A percentile compares a stretch with the other conserved stretches of the same genome.
Evolutionary conservation across 1,140 invertebrate species (phyloP).

Genomic region (Asbolus verrucosus): DNA sequence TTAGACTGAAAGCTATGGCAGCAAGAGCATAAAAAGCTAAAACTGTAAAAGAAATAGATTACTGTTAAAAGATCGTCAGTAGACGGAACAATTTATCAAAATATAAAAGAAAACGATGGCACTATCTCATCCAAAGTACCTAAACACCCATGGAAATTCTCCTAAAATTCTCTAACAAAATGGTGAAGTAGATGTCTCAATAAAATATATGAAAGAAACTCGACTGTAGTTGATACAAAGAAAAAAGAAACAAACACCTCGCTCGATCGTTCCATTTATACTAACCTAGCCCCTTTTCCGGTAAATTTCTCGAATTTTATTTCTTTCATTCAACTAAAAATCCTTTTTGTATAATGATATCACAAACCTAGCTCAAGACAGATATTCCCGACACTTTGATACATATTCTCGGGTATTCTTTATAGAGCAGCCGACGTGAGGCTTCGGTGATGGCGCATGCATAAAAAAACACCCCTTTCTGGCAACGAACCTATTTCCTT

Average conservation of each 20-base stretch:
- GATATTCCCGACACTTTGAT: constrained; percentile 38
- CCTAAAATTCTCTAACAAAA: neutral
- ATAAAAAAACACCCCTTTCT: constrained; percentile 20
- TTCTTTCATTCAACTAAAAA: constrained; percentile 13
- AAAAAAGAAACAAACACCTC: neutral
- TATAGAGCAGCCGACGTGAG: neutral
- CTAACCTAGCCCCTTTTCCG: neutral
- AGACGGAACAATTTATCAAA: too few species aligned
- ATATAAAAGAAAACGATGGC: constrained; percentile 2
- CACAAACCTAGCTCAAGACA: constrained; percentile 26
- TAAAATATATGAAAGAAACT: neutral
- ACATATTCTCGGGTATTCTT: constrained; percentile 24
- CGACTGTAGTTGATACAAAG: neutral
- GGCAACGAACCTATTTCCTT: neutral
- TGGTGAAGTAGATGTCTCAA: neutral
- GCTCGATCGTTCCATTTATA: neutral
- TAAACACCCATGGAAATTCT: too few species aligned
- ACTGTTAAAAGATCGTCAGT: too few species aligned
- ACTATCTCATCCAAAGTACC: neutral
- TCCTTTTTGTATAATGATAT: constrained; percentile 39
- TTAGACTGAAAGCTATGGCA: too few species aligned
- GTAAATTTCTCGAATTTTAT: constrained; percentile 19
- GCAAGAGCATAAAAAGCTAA: too few species aligned
- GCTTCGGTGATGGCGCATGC: constrained; percentile 7
- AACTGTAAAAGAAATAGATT: too few species aligned